These are phyloP conservation scores for Sesamia inferens DNA, from an alignment of 2,888 invertebrate species.

Conservation along the genomic window DNA sequence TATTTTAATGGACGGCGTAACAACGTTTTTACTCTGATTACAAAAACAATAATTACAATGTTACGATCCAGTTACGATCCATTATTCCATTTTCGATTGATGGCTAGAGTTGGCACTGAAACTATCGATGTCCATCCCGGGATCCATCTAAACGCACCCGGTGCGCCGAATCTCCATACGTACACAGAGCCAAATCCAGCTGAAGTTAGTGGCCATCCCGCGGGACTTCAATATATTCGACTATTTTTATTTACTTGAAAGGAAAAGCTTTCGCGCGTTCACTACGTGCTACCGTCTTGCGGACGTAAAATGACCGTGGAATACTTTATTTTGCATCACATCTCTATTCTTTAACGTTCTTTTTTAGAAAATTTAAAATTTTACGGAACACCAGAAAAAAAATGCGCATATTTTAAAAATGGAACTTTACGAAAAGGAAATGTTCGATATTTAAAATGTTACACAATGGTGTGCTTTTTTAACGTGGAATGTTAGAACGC, in stretches of 20 bases:
- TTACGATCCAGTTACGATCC: constrained; percentile 14
- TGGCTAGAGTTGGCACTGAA: constrained; percentile 66
- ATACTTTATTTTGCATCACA: constrained; percentile 78
- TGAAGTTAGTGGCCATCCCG: constrained; percentile 86
- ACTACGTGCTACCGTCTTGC: constrained; percentile 71
- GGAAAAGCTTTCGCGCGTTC: constrained; percentile 77
- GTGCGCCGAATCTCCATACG: constrained; percentile 81
- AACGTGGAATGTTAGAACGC: neutral
- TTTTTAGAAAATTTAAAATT: constrained; percentile 53
- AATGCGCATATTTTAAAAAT: constrained; percentile 34
- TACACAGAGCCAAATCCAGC: constrained; percentile 82
- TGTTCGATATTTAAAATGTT: constrained; percentile 25
- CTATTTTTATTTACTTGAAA: constrained; percentile 86
- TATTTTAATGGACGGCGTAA: neutral
- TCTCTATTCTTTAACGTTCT: constrained; percentile 65
- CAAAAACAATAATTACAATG: constrained; percentile 40
- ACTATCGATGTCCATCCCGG: constrained; percentile 72
- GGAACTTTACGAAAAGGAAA: constrained; percentile 11
- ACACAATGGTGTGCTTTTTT: neutral
- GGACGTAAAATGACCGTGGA: constrained; percentile 77
- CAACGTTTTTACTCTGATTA: constrained; percentile 41
- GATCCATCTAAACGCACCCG: constrained; percentile 71
- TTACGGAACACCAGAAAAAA: constrained; percentile 40
- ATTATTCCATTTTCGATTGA: constrained; percentile 52
- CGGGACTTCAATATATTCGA: constrained; percentile 85